Conservation (phyloP, 2,113 vertebrate genomes). For the Poeciliopsis occidentalis region DNA sequence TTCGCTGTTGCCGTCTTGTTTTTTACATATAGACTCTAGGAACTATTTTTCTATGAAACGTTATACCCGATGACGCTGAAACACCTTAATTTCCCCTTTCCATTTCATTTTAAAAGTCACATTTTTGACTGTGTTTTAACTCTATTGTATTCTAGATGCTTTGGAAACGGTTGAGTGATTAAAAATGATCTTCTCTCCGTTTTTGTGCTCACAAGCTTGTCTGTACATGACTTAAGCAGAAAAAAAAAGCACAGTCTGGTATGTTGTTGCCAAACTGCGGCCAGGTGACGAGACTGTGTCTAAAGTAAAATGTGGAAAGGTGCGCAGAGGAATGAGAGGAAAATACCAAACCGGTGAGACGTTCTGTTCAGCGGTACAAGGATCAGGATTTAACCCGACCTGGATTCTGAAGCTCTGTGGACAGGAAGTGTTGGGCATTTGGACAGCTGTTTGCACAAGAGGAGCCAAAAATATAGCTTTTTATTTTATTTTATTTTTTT, state of each 20-base stretch:
- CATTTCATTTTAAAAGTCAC: no score
- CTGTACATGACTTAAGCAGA: neutral
- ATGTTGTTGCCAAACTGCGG: neutral
- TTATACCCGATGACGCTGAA: no score
- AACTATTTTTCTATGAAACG: no score
- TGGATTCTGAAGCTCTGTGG: neutral
- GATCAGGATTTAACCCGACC: neutral
- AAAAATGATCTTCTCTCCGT: neutral
- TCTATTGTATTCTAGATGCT: no score
- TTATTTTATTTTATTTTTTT: neutral
- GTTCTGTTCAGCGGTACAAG: neutral
- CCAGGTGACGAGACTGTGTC: neutral
- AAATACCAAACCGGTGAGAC: neutral
- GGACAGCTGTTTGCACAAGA: slow-evolving; percentile 1
- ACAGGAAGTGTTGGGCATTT: neutral
- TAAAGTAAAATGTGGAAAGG: neutral
- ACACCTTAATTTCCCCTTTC: no score
- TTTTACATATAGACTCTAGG: no score
- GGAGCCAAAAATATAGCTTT: neutral
- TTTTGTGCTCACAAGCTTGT: neutral
- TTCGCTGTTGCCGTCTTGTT: no score
- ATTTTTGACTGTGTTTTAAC: no score
- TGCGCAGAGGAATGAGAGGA: neutral
- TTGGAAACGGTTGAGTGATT: neutral
- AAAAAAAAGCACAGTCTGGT: neutral